These are phyloP conservation scores for Physocephala rufipes DNA, from an alignment of 2,888 invertebrate genomes.

Conservation along the genomic window DNA sequence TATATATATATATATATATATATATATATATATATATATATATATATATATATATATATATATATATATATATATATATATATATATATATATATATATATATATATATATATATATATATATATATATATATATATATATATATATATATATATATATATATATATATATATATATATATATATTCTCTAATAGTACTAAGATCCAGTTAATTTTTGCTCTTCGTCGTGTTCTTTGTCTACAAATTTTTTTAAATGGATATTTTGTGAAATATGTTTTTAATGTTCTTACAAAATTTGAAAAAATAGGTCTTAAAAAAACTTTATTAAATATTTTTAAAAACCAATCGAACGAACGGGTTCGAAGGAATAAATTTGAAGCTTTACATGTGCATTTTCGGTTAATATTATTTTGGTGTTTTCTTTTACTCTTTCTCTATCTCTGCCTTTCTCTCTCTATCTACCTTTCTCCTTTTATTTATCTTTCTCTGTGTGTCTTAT, in stretches of 20 bases:
- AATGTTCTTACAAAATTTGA: conserved; percentile 32
- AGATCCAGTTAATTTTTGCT: conserved; percentile 58
- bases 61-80: too few relatives aligned
- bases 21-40: too few relatives aligned
- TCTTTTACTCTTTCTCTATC: neutral
- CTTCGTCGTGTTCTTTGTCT: conserved; percentile 65
- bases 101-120: too few relatives aligned
- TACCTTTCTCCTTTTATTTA: neutral
- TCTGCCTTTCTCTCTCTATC: neutral
- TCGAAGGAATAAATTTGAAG: conserved; percentile 7
- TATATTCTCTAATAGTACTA: conserved; percentile 24
- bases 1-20: too few relatives aligned
- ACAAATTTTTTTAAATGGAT: conserved; percentile 54
- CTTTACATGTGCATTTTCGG: conserved; percentile 20
- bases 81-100: too few relatives aligned
- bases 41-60: too few relatives aligned
- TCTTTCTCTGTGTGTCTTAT: neutral
- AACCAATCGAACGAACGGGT: conserved; percentile 21
- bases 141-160: too few relatives aligned
- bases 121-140: too few relatives aligned
- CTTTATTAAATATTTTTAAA: neutral
- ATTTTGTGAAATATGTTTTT: conserved; percentile 32
- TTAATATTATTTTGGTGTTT: neutral
- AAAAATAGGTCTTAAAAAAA: conserved; percentile 14
- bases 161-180: too few relatives aligned